These are phyloP conservation scores for Xanthostigma xanthostigma DNA, from an alignment of 2,888 invertebrate genomes.

Conservation along the genomic window DNA sequence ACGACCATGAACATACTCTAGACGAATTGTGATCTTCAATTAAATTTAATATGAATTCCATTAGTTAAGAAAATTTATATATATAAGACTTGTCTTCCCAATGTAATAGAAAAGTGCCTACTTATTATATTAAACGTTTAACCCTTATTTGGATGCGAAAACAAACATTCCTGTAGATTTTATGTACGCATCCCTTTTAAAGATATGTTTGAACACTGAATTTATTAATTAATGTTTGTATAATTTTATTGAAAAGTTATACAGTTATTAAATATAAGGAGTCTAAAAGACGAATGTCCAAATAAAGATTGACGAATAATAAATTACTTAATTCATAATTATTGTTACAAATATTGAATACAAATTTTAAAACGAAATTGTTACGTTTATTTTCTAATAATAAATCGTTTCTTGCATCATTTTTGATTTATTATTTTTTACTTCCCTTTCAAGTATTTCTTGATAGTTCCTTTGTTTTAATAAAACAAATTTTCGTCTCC, in stretches of 20 bases:
- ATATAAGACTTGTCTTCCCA: too few relatives aligned
- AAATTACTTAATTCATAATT: not conserved
- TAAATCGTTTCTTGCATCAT: too few relatives aligned
- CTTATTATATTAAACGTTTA: too few relatives aligned
- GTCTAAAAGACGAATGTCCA: not conserved
- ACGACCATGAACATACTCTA: conserved; percentile 18
- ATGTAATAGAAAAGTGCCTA: too few relatives aligned
- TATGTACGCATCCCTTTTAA: too few relatives aligned
- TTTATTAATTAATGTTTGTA: not conserved
- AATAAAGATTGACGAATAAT: not conserved
- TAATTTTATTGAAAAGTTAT: not conserved
- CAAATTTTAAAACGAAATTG: not conserved
- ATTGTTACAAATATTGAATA: not conserved
- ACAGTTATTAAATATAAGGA: not conserved
- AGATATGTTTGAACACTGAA: not conserved
- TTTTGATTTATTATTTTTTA: not conserved
- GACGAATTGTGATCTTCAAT: too few relatives aligned
- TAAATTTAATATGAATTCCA: too few relatives aligned
- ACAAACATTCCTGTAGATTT: too few relatives aligned
- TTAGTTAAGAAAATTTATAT: too few relatives aligned
- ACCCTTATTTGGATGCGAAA: too few relatives aligned
- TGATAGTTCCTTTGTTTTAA: not conserved
- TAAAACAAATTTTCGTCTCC: not conserved
- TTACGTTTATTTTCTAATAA: conserved; percentile 1
- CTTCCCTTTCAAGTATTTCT: conserved; percentile 1